Conservation (phyloP, 2,797 vertebrate species). For the Microchirus variegatus region DNA sequence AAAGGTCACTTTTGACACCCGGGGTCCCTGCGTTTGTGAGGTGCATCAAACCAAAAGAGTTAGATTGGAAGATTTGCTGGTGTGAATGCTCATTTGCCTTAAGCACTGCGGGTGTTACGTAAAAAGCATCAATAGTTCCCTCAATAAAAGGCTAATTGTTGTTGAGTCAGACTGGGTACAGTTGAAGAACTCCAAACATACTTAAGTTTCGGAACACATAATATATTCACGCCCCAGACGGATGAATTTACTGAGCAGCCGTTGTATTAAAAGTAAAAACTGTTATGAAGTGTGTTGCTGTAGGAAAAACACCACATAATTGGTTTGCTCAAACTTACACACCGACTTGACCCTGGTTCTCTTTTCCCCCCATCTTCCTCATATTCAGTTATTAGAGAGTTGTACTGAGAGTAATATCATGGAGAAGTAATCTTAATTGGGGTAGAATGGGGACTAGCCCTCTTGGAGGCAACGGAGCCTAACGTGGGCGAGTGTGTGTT, state of each 20-base stretch:
- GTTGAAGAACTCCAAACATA: constrained; percentile 7
- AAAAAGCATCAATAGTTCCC: constrained; percentile 22
- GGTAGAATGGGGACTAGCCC: constrained; percentile 42
- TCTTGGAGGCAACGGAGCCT: constrained; percentile 55
- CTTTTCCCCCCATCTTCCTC: constrained; percentile 10
- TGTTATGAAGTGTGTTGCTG: constrained; percentile 6
- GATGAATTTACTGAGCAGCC: constrained; percentile 19
- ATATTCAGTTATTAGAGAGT: constrained; percentile 54
- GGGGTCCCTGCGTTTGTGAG: constrained; percentile 7
- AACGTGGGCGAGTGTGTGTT: constrained; percentile 60
- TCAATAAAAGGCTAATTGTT: constrained; percentile 19
- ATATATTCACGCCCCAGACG: constrained; percentile 18
- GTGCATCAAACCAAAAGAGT: constrained; percentile 1
- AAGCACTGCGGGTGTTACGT: constrained; percentile 3
- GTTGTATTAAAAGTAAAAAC: constrained; percentile 27
- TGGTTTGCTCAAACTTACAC: constrained; percentile 50
- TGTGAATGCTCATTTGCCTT: constrained; percentile 14
- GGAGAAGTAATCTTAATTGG: constrained; percentile 60
- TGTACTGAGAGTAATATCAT: constrained; percentile 52
- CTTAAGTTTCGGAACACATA: constrained; percentile 18
- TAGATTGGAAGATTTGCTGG: constrained; percentile 16
- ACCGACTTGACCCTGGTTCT: constrained; percentile 43
- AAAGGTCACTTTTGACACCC: constrained; percentile 29
- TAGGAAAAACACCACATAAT: constrained; percentile 50
- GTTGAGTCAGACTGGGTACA: constrained; percentile 2